Conservation (phyloP, 1,140 invertebrate species). For the Drosophila lacertosa region DNA sequence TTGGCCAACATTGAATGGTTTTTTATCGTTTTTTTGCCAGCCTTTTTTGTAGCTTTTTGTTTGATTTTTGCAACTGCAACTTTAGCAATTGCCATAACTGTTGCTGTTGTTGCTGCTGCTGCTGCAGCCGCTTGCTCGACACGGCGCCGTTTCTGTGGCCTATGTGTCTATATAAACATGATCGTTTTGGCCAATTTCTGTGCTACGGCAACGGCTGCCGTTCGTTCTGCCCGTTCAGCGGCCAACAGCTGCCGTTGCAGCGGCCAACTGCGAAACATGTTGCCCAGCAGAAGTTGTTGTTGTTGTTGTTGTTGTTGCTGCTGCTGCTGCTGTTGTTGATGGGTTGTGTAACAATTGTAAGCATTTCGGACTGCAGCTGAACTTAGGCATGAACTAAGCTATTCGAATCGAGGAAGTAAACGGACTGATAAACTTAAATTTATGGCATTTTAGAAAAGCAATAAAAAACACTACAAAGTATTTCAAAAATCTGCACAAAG, state of each 20-base stretch:
- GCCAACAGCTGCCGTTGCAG: slow-evolving; percentile 33
- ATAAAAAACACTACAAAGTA: too few species aligned
- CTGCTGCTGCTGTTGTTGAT: slow-evolving; percentile 28
- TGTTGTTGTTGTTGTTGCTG: slow-evolving; percentile 30
- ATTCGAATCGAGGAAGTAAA: slow-evolving; percentile 27
- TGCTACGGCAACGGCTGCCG: slow-evolving; percentile 48
- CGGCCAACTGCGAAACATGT: slow-evolving; percentile 60
- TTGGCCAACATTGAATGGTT: slow-evolving; percentile 48
- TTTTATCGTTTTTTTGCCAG: slow-evolving; percentile 46
- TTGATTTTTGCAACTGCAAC: slow-evolving; percentile 69
- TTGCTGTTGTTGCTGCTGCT: slow-evolving; percentile 38
- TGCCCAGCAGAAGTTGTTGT: slow-evolving; percentile 46
- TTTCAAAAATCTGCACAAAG: too few species aligned
- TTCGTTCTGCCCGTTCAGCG: slow-evolving; percentile 31
- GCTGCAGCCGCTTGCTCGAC: slow-evolving; percentile 14
- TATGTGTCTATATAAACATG: slow-evolving; percentile 77
- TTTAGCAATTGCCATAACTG: slow-evolving; percentile 70
- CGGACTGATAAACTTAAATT: slow-evolving; percentile 1
- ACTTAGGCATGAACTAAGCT: slow-evolving; percentile 5
- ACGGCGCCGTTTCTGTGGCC: slow-evolving; percentile 43
- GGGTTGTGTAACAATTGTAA: slow-evolving; percentile 70
- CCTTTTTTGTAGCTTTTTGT: slow-evolving; percentile 56
- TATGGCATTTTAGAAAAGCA: too few species aligned
- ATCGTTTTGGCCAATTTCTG: slow-evolving; percentile 77
- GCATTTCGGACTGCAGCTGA: slow-evolving; percentile 27